These are phyloP conservation scores for Pimpla rufipes DNA, from an alignment of 2,888 invertebrate genomes.

Conservation along the genomic window DNA sequence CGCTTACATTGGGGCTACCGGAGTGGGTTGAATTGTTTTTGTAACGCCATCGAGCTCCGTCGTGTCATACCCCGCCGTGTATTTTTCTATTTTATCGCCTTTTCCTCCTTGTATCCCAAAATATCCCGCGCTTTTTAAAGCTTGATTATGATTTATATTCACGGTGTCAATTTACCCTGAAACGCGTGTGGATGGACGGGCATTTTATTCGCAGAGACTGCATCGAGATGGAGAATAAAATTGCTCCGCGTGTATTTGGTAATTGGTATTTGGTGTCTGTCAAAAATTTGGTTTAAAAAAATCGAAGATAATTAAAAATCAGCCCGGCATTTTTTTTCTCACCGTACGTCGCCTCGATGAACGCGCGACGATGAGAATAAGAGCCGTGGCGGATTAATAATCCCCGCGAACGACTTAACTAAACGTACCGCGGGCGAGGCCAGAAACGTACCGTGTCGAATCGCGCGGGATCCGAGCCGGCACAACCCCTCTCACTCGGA, in stretches of 20 bases:
- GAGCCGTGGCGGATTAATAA: conserved; percentile 73
- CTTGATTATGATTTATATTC: conserved; percentile 1
- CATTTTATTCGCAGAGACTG: too few relatives aligned
- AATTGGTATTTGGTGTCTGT: too few relatives aligned
- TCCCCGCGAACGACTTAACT: conserved; percentile 81
- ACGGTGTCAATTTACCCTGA: background rate
- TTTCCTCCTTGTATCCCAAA: conserved; percentile 8
- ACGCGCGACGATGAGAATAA: conserved; percentile 51
- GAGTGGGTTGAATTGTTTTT: conserved; percentile 41
- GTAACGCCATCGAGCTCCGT: background rate
- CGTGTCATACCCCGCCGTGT: background rate
- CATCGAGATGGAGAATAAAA: too few relatives aligned
- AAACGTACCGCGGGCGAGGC: conserved; percentile 77
- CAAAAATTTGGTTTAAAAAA: too few relatives aligned
- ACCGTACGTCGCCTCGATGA: too few relatives aligned
- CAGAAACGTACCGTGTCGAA: conserved; percentile 79
- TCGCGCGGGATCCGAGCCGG: conserved; percentile 65
- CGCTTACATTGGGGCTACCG: conserved; percentile 32
- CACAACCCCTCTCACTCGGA: conserved; percentile 42
- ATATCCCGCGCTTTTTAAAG: background rate
- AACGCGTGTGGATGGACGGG: too few relatives aligned
- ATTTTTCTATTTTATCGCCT: conserved; percentile 44
- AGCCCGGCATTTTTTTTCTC: background rate
- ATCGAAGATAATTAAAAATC: too few relatives aligned
- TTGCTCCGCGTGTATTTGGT: too few relatives aligned